Base-by-base conservation (phyloP, 2,113 vertebrate genomes). In the Tiliqua scincoides region DNA sequence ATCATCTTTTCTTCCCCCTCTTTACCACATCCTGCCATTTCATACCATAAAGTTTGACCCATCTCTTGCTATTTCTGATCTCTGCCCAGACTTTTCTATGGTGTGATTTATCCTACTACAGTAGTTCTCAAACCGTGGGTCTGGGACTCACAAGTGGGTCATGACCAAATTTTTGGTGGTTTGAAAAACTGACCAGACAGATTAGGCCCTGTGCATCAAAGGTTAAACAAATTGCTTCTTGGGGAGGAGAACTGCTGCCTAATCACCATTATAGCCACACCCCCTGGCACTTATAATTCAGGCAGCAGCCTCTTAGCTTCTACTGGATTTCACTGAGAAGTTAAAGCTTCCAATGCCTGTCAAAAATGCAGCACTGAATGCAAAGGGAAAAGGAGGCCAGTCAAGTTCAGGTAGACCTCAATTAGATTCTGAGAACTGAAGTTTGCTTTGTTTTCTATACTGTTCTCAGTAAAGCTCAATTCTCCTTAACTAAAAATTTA, bases 311-410 rank as follows among this genome's bases (percentile, higher is more conserved):
- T n/a, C 35, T 35, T 78, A 14, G 2, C 57, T 35, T 35, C 20
- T n/a, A 61, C n/a, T 61, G 10, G 20, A 78, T 59, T 14, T 21
- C 74, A 78, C 76, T 61, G 7, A 32, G 37, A 20, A 72, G 18
- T 72, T 72, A 40, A 71, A 72, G 18, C 4, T 17, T 30, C 11
- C 11, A 68, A 14, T n/a, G 65, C 14, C 65, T 35, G 37, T 78
- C 30, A 15, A 35, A 83, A 89, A 85, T 67, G 43, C 79, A 87
- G 48, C 87, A 83, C 89, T 1, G 0, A 94, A 62, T 79, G 75
- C 11, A 77, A 82, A 52, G 61, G 62, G 54, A 63, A 62, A 79
- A 20, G 32, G 62, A 7, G 35, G 37, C 37, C 8, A 72, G 35
- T 4, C 2, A 54, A 72, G 27, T 35, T 48, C 52, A 57, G 48